Base-by-base conservation (phyloP, 2,888 invertebrate genomes). In the Paralinhomoeus sp. region DNA sequence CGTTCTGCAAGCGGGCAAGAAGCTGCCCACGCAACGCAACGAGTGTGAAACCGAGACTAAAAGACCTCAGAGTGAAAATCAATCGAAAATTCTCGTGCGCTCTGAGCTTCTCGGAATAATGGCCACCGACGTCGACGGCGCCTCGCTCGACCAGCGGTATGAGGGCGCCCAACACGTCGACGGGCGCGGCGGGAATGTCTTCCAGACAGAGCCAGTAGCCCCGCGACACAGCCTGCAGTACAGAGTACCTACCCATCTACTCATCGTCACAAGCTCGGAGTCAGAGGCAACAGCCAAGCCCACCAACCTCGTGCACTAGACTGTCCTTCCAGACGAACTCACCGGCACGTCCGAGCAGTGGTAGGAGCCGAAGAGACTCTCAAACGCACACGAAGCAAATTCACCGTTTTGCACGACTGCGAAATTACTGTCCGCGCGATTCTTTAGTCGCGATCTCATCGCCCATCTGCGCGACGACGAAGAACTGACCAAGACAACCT, bases 241-340 rank as follows among this genome's bases (percentile, higher is more conserved):
- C 38, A 9, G 24, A 23, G 22, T 31, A 24, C 24, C 3, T 13
- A 13, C 7, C 9, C 15, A 15, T 41, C 5, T 20, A 41, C 17
- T 7, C 21, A 15, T 12, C 3, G 17, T 24, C 13, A 15, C 18
- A 37, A 40, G 37, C 3, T 22, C 3, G 37, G 17, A 37, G 20
- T 3, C 13, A 15, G 7, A 37, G 9, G 37, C 20, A 37, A 37
- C 20, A 37, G 20, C 7, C 20, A 37, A 7, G 9, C 5, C 35
- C 18, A 7, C 7, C 7, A 17, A 7, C 20, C 3, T 22, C 17
- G 17, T 18, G 18, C n/a, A 42, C 9, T 18, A 84, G 78, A n/a
- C 91, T 91, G 2, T 89, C 78, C 53, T 80, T 75, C 93, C 93
- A 97, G 21, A 84, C 68, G 68, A 97, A 97, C 65, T 97, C 85